Evolutionary conservation across 2,113 vertebrate species (phyloP).

Genomic region (Nestor notabilis): DNA sequence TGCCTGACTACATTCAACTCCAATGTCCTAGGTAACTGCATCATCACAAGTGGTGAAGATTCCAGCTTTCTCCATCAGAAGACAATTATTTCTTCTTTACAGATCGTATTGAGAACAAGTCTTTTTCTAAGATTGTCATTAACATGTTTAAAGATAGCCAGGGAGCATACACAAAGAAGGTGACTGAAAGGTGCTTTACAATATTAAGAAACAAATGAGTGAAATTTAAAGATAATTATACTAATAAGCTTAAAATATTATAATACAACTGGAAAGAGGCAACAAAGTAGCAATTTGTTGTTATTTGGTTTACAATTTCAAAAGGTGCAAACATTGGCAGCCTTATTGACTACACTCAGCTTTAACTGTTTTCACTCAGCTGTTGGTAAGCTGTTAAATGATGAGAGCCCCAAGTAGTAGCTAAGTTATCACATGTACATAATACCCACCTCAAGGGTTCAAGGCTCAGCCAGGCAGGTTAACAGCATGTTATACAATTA

Average conservation of each 20-base stretch:
- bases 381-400: background rate
- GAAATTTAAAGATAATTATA: background rate
- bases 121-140: background rate
- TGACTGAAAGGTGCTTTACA: background rate
- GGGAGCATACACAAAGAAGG: background rate
- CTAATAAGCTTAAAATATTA: background rate
- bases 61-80: conserved; percentile 23
- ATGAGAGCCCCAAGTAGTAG: background rate
- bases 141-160: background rate
- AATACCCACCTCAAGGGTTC: background rate
- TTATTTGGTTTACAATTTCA: background rate
- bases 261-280: background rate
- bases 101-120: background rate
- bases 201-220: background rate
- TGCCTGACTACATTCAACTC: background rate
- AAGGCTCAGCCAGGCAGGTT: background rate
- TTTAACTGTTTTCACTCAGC: background rate
- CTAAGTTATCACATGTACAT: background rate
- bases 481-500: background rate
- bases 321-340: background rate
- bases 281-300: background rate
- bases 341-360: background rate
- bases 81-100: background rate
- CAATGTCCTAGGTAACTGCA: background rate
- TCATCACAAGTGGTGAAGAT: background rate